A percentile compares a stretch with the other conserved stretches of the same genome.
Evolutionary conservation across 2,113 vertebrate species (phyloP).

Genomic region (Chaetura pelagica): DNA sequence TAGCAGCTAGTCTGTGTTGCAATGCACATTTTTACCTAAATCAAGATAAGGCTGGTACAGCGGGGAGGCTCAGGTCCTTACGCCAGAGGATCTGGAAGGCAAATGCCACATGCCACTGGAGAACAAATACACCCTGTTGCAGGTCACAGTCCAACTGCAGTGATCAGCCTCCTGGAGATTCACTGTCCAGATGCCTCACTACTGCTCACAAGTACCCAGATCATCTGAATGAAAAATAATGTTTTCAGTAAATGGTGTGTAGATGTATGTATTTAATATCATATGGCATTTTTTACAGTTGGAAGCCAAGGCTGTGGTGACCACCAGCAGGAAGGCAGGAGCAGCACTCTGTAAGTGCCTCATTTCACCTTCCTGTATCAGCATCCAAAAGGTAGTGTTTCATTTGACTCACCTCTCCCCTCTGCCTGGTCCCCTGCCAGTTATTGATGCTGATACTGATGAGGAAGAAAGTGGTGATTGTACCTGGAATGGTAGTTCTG

Average conservation of each 20-base stretch:
- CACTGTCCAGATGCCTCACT: accelerated
- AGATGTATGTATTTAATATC: background rate
- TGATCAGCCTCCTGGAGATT: accelerated
- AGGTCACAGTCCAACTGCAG: background rate
- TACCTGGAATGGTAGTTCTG: background rate
- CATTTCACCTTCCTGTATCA: background rate
- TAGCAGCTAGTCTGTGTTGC: background rate
- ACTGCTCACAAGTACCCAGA: accelerated
- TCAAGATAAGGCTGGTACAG: background rate
- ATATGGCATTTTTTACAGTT: background rate
- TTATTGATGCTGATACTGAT: background rate
- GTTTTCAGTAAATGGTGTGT: background rate
- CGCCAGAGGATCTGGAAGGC: background rate
- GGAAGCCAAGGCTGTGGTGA: background rate
- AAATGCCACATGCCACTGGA: background rate
- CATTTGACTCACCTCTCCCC: background rate
- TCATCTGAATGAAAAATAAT: background rate
- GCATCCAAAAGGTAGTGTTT: background rate
- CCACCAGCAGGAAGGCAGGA: background rate
- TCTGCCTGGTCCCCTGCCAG: background rate
- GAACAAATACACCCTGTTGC: background rate
- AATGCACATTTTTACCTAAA: background rate
- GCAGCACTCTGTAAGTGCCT: background rate
- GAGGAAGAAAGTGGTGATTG: background rate
- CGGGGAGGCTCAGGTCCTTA: background rate